A percentile compares a stretch with the other conserved stretches of the same genome.
These are phyloP conservation scores for Harpalus rubripes DNA, from an alignment of 2,888 invertebrate species.

Conservation along the genomic window DNA sequence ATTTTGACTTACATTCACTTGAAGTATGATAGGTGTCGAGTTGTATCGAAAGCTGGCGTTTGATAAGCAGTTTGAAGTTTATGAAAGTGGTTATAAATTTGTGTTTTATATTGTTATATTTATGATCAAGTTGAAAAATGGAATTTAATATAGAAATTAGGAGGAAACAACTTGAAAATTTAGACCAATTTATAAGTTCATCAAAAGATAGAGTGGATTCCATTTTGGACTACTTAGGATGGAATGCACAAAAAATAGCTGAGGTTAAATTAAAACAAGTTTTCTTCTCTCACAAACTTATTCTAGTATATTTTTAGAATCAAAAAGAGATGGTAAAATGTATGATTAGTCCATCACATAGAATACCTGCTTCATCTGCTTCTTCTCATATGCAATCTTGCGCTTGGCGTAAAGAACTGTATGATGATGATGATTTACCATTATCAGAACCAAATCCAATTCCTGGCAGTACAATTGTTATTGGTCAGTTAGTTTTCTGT, in stretches of 20 bases:
- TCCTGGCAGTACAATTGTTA: conserved; percentile 73
- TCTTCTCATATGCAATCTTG: conserved; percentile 78
- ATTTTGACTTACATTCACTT: not conserved
- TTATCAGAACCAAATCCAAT: conserved; percentile 76
- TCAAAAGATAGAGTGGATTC: conserved; percentile 75
- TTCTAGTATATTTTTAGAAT: conserved; percentile 72
- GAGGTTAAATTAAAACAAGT: conserved; percentile 71
- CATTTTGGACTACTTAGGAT: conserved; percentile 74
- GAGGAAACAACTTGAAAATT: conserved; percentile 75
- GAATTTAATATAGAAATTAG: conserved; percentile 76
- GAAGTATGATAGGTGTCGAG: not conserved
- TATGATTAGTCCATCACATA: conserved; percentile 77
- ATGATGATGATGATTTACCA: conserved; percentile 76
- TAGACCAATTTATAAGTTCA: conserved; percentile 75
- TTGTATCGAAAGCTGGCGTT: conserved; percentile 24
- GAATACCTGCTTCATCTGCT: conserved; percentile 75
- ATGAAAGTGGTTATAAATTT: conserved; percentile 40
- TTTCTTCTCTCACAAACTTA: conserved; percentile 35
- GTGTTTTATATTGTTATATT: conserved; percentile 35
- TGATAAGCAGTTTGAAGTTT: conserved; percentile 20
- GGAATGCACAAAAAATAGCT: conserved; percentile 73
- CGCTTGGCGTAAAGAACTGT: conserved; percentile 77
- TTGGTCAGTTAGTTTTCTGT: conserved; percentile 73
- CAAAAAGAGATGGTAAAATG: conserved; percentile 75
- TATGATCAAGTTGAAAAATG: conserved; percentile 70